These are phyloP conservation scores for Galeruca laticollis DNA, from an alignment of 2,888 invertebrate genomes.

Conservation along the genomic window DNA sequence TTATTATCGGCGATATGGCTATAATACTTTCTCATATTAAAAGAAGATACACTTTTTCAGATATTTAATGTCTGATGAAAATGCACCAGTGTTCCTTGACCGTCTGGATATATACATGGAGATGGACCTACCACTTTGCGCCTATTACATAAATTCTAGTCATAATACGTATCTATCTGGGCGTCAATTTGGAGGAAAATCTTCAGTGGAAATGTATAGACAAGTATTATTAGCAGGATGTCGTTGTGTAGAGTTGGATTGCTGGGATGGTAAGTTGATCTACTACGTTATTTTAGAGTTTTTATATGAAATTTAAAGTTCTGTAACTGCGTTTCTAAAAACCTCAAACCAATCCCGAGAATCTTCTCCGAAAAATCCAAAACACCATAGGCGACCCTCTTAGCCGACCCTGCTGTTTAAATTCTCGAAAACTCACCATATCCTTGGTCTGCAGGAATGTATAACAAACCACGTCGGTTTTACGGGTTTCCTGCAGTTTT, in stretches of 20 bases:
- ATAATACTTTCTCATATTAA: too few relatives aligned
- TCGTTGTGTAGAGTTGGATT: constrained; percentile 97
- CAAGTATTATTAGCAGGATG: constrained; percentile 97
- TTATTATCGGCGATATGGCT: too few relatives aligned
- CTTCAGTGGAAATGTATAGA: constrained; percentile 98
- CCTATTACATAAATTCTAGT: constrained; percentile 99
- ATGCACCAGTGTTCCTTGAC: constrained; percentile 98
- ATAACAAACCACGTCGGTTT: too few relatives aligned
- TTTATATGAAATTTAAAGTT: background rate
- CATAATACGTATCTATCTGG: constrained; percentile 96
- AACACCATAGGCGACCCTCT: too few relatives aligned
- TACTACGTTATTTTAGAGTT: background rate
- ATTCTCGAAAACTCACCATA: too few relatives aligned
- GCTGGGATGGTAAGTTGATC: constrained; percentile 85
- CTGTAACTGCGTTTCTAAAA: too few relatives aligned
- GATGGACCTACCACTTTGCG: constrained; percentile 98
- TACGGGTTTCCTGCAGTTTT: too few relatives aligned
- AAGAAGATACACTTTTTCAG: constrained; percentile 45
- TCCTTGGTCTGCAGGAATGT: too few relatives aligned
- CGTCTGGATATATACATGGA: constrained; percentile 98
- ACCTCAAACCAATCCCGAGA: background rate
- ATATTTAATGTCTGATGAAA: constrained; percentile 99
- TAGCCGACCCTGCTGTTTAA: too few relatives aligned
- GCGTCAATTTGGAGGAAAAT: constrained; percentile 97
- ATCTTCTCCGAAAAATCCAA: too few relatives aligned